phyloP scores from a whole-genome alignment of 2,888 invertebrate genomes.

The Ennomos erosarius region DNA sequence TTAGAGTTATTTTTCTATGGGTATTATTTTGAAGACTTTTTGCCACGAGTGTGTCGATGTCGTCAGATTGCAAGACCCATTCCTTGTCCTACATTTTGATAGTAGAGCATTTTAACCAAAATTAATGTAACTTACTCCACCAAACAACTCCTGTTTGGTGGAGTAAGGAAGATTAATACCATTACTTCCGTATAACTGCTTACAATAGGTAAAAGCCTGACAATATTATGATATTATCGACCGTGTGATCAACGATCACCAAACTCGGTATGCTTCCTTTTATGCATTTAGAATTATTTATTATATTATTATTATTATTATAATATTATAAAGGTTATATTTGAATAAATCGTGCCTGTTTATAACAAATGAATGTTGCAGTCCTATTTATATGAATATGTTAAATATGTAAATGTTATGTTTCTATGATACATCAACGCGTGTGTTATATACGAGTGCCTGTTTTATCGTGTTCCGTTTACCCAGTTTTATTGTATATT shows the following conservation, averaged over 20 bases:
- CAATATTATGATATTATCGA: slow-evolving; percentile 16
- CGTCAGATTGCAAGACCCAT: too few relatives aligned
- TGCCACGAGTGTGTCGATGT: too few relatives aligned
- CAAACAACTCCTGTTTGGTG: too few relatives aligned
- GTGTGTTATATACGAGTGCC: slow-evolving; percentile 32
- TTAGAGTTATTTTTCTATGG: too few relatives aligned
- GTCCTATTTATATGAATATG: slow-evolving; percentile 8
- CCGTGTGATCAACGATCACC: slow-evolving; percentile 11
- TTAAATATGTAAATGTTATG: slow-evolving; percentile 12
- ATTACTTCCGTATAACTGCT: not conserved
- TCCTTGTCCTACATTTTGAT: too few relatives aligned
- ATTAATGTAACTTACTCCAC: too few relatives aligned
- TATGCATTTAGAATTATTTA: slow-evolving; percentile 15
- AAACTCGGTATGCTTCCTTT: not conserved
- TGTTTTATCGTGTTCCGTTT: slow-evolving; percentile 25
- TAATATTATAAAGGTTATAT: slow-evolving; percentile 11
- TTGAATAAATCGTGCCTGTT: slow-evolving; percentile 19
- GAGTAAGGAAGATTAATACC: too few relatives aligned
- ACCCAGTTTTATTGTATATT: slow-evolving; percentile 9
- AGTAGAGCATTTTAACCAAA: too few relatives aligned
- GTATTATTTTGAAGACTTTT: too few relatives aligned
- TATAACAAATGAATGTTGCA: slow-evolving; percentile 1
- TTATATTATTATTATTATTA: too few relatives aligned
- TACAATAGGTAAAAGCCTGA: slow-evolving; percentile 18
- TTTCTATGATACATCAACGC: slow-evolving; percentile 26